Evolutionary conservation across 2,888 invertebrate species (phyloP), one percentile per base, ranked within the genome.

Genomic region (Chrysolina haemoptera): DNA sequence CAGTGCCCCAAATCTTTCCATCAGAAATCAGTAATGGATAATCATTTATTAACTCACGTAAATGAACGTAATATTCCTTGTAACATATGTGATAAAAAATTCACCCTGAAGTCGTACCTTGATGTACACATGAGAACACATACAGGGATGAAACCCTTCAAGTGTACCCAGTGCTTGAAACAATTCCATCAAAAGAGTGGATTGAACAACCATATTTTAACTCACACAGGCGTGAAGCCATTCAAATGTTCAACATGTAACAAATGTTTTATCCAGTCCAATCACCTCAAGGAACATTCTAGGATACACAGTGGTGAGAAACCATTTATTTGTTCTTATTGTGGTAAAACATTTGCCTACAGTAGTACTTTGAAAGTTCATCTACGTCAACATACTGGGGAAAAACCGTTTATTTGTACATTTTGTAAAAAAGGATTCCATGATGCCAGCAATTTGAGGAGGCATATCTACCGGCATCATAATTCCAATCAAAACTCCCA

Each of bases 361-460:
- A 86, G 86, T 43, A 88, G 88, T 59, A 88, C 88, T 69, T 85
- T 88, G 84, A 88, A 87, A 68, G 85, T 88, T 50, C 88, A 88
- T 78, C 79, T 87, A 67, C 83, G 88, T 65, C 88, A 87, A 1
- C 88, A 88, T 74, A 88, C 87, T 62, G 88, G 87, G 64, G 87
- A 87, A 76, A 85, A 86, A 22, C 88, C 88, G n/a, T 88, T 85
- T 68, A 85, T 87, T 84, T 88, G 88, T 67, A 85, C 87, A 8
- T 86, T 87, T 46, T 88, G 88, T 76, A 84, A 86, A 62, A 88
- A 88, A 75, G 88, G 88, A 12, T 82, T 78, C 48, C 75, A 78
- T 46, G 80, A 81, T 71, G 74, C 79, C 2, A 80, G 80, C 71
- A 80, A 79, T 70, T 75, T 79, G 68, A 78, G 78, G 50, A 77